Evolutionary conservation across 1,140 invertebrate genomes (phyloP).

Genomic region (Cydia strobilella): DNA sequence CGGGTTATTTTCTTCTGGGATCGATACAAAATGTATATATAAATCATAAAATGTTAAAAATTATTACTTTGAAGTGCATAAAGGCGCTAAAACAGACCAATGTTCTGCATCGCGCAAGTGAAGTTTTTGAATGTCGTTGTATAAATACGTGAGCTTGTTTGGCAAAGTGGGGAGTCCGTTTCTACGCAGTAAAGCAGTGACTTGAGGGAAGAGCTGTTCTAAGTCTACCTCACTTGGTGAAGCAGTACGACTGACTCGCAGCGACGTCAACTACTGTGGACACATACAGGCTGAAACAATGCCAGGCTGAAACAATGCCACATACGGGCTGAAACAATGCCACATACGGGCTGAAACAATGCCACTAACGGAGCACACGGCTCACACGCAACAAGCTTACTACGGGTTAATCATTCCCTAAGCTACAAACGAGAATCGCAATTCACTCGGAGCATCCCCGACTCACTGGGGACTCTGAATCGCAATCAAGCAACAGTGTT

Average conservation of each 20-base stretch:
- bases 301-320: conserved; percentile 23
- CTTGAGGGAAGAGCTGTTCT: conserved; percentile 23
- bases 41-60: too few relatives aligned
- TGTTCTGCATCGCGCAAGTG: conserved; percentile 1
- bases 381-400: conserved; percentile 1
- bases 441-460: conserved; percentile 6
- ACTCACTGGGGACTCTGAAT: conserved; percentile 10
- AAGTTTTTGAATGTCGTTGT: background rate
- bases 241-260: conserved; percentile 8
- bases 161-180: conserved; percentile 20
- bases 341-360: conserved; percentile 27
- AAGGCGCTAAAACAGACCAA: background rate
- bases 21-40: background rate
- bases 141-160: background rate
- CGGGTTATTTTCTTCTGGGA: background rate
- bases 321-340: background rate
- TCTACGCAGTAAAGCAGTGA: conserved; percentile 33
- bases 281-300: conserved; percentile 26
- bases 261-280: background rate
- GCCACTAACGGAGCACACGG: conserved; percentile 11
- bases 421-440: conserved; percentile 13
- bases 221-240: conserved; percentile 23
- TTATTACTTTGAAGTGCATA: background rate
- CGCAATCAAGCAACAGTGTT: conserved; percentile 12
- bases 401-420: background rate